Evolutionary conservation across 2,888 invertebrate species (phyloP).

Genomic region (Sinohyriopsis cumingii): DNA sequence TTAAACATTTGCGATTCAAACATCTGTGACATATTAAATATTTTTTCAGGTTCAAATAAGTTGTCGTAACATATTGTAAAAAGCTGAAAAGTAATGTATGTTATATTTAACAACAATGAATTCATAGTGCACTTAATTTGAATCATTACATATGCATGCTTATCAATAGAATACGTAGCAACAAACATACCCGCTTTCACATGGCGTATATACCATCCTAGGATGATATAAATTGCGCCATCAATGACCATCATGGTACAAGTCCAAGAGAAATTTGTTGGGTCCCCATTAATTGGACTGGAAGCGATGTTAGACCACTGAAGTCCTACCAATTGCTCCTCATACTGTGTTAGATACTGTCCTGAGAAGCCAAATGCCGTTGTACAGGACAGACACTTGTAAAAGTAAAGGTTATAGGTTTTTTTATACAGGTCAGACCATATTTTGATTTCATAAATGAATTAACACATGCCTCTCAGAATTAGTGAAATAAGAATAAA

Average conservation of each 20-base stretch:
- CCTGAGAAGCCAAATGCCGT: constrained; percentile 71
- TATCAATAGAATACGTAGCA: neutral
- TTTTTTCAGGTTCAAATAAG: neutral
- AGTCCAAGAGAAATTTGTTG: constrained; percentile 65
- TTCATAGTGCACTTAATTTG: too few species aligned
- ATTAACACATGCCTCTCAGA: too few species aligned
- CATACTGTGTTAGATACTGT: constrained; percentile 68
- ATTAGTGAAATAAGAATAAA: too few species aligned
- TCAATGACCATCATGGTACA: constrained; percentile 71
- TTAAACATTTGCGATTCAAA: neutral
- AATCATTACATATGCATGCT: neutral
- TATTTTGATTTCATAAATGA: too few species aligned
- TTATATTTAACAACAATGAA: too few species aligned
- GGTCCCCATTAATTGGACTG: constrained; percentile 59
- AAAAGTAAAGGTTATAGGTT: neutral
- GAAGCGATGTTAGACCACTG: constrained; percentile 66
- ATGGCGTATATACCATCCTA: constrained; percentile 71
- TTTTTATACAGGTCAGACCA: too few species aligned
- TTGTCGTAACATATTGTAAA: too few species aligned
- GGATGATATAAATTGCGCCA: constrained; percentile 66
- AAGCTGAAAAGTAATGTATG: too few species aligned
- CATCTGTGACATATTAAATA: neutral
- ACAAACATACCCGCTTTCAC: constrained; percentile 65
- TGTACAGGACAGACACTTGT: constrained; percentile 70
- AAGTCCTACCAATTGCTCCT: constrained; percentile 68